Conservation (phyloP, 2,113 vertebrate species). For the Gorsachius goisagi region DNA sequence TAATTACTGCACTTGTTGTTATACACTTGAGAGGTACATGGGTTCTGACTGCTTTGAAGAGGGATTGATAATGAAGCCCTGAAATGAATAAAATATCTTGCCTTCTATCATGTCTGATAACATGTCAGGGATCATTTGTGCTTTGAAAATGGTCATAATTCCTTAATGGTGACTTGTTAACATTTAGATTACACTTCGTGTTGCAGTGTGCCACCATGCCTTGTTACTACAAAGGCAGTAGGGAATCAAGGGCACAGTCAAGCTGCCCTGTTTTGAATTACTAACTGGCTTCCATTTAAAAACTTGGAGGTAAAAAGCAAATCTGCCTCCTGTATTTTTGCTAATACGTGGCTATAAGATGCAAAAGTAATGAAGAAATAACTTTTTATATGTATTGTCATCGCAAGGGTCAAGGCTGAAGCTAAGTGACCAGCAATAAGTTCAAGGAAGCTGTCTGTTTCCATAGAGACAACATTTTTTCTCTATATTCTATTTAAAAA, state of each 20-base stretch:
- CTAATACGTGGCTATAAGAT: not conserved
- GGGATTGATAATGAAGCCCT: conserved; percentile 19
- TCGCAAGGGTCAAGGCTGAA: not conserved
- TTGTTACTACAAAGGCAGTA: not conserved
- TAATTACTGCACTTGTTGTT: not conserved
- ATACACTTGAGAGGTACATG: not conserved
- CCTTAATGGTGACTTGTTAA: conserved; percentile 44
- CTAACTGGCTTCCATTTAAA: not conserved
- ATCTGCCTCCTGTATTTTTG: not conserved
- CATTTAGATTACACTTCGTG: conserved; percentile 19
- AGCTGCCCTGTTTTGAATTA: not conserved
- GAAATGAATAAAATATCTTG: conserved; percentile 44
- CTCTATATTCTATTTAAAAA: not conserved
- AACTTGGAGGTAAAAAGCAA: not conserved
- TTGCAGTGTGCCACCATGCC: not conserved
- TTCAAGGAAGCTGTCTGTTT: conserved; percentile 1
- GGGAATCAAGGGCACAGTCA: not conserved
- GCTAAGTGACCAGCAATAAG: not conserved
- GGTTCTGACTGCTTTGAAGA: not conserved
- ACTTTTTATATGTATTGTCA: not conserved
- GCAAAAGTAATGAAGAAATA: not conserved
- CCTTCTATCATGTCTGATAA: conserved; percentile 11
- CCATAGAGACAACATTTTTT: conserved; percentile 9
- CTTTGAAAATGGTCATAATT: conserved; percentile 45
- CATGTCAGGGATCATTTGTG: not conserved